Conservation (phyloP, 2,888 invertebrate genomes). For the Platypus cylindrus region DNA sequence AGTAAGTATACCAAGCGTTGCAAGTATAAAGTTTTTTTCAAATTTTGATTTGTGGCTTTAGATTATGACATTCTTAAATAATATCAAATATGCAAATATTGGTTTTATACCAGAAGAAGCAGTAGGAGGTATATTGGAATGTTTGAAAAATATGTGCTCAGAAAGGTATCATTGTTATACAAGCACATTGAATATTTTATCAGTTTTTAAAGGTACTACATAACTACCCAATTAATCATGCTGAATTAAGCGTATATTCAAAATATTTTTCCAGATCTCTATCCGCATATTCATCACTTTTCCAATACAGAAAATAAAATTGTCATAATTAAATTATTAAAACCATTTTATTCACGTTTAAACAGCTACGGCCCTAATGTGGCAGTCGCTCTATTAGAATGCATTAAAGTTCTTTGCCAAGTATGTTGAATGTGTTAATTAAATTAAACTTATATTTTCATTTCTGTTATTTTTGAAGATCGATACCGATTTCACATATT, state of each 20-base stretch:
- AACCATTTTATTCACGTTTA: conserved; percentile 24
- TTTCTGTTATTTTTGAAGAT: conserved; percentile 15
- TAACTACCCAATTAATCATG: background rate
- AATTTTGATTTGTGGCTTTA: conserved; percentile 15
- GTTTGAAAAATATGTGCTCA: conserved; percentile 27
- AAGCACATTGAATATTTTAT: conserved; percentile 27
- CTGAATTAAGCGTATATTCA: background rate
- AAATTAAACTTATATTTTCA: background rate
- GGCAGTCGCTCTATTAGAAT: conserved; percentile 31
- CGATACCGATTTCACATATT: conserved; percentile 23
- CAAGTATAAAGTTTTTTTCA: background rate
- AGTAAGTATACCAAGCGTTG: conserved; percentile 16
- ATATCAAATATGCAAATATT: conserved; percentile 21
- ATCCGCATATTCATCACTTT: conserved; percentile 20
- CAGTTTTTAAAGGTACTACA: conserved; percentile 19
- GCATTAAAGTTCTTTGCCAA: conserved; percentile 31
- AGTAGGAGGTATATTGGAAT: conserved; percentile 23
- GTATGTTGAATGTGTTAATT: conserved; percentile 20
- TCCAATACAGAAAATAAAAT: conserved; percentile 12
- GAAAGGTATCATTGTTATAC: conserved; percentile 26
- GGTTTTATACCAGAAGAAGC: conserved; percentile 21
- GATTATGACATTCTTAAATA: conserved; percentile 29
- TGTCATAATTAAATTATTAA: conserved; percentile 20
- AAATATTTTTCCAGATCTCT: conserved; percentile 20
- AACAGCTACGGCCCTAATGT: conserved; percentile 31